These are phyloP conservation scores for Tetropium fuscum DNA, from an alignment of 2,888 invertebrate species.

Conservation along the genomic window DNA sequence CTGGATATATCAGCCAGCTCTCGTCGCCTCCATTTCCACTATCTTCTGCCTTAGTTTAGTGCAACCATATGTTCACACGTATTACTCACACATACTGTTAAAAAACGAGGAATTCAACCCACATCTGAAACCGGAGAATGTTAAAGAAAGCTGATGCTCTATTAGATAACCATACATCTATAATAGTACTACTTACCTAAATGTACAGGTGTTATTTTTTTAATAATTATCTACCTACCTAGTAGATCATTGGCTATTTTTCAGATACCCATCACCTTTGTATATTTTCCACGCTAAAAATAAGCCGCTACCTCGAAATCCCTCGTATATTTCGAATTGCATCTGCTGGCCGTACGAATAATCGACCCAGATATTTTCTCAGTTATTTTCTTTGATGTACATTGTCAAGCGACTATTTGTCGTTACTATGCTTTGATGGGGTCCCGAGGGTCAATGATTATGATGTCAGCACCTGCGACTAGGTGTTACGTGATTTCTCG, in stretches of 20 bases:
- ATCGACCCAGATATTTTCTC: conserved; percentile 22
- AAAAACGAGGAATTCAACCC: too few species aligned
- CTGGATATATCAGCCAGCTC: conserved; percentile 37
- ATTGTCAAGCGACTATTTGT: conserved; percentile 7
- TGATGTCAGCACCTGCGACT: conserved; percentile 10
- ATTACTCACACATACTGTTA: too few species aligned
- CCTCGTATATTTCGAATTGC: conserved; percentile 4
- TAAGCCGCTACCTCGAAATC: background rate
- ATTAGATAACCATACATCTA: too few species aligned
- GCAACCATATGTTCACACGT: too few species aligned
- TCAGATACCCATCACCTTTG: too few species aligned
- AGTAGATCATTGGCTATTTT: too few species aligned
- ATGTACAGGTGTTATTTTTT: too few species aligned
- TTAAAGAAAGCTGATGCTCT: too few species aligned
- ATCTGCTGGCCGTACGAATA: background rate
- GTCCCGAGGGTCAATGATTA: conserved; percentile 16
- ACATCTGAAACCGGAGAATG: too few species aligned
- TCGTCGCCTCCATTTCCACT: conserved; percentile 36
- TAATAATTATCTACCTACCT: too few species aligned
- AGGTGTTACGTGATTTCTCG: conserved; percentile 12
- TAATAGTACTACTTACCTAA: too few species aligned
- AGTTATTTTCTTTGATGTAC: conserved; percentile 14
- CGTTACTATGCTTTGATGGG: conserved; percentile 6
- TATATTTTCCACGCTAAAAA: background rate
- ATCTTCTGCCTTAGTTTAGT: too few species aligned